Evolutionary conservation across 2,888 invertebrate species (phyloP), one percentile per base, ranked within the genome.

Genomic region (Leptogaster cylindrica): DNA sequence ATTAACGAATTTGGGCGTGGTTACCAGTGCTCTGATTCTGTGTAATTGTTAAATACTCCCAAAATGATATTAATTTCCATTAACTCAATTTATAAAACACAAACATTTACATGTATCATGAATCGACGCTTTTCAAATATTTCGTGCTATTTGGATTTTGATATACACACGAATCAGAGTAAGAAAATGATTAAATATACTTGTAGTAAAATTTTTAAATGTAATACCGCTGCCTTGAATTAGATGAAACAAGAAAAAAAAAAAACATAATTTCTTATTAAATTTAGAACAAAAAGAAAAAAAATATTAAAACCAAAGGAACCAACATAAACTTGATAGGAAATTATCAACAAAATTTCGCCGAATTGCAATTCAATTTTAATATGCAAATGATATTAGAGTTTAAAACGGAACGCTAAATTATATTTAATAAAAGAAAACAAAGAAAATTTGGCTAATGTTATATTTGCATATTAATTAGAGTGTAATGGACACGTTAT

Each of bases 201-300:
- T 58, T 58, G 23, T 31, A 65, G 27, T 36, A 51, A 39, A 55
- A 58, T 10, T 52, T 55, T 55, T 64, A 58, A 67, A 69, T 44
- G 61, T 65, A 67, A 67, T 69, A 67, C 65, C 61, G 69, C 69
- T 69, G 69, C 69, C 69, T 69, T 69, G 67, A 67, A 69, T 46
- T 68, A 68, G 68, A 68, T 65, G 55, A 66, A 61, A 66, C 51
- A 50, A 61, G 66, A 25, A 50, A 25, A 64, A 16, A 46, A n/a
- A n/a, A 66, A 44, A 66, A 36, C 36, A 28, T 44, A 65, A 52
- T 68, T 68, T 68, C 68, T 28, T 68, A 68, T 58, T 68, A 23
- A 58, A 28, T 28, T 39, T 68, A 44, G 52, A 67, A 33, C 18
- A 27, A 33, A 41, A 4, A 58, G 46, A 46, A 41, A 55, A 51